Conservation (phyloP, 2,797 vertebrate genomes). For the Lacerta agilis region DNA sequence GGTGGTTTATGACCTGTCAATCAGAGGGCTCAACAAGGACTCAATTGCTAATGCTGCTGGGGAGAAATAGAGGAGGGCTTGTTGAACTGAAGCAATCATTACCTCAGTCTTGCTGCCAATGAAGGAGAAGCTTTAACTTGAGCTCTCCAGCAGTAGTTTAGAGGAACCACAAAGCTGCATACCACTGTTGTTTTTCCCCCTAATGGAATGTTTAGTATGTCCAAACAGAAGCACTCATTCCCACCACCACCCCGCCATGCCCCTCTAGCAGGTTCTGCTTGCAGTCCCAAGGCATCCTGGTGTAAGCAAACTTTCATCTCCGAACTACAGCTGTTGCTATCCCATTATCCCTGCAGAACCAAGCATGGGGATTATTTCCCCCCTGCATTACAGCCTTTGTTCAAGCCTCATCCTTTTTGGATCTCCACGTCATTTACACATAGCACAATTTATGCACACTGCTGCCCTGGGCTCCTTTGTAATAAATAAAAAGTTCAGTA, state of each 20-base stretch:
- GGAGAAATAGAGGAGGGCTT: slow-evolving; percentile 73
- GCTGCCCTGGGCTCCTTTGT: no score
- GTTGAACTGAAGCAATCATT: slow-evolving; percentile 1
- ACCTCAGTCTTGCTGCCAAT: slow-evolving; percentile 68
- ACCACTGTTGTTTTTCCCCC: slow-evolving; percentile 71
- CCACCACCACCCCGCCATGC: background rate
- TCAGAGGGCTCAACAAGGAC: slow-evolving; percentile 93
- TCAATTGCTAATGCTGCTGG: slow-evolving; percentile 64
- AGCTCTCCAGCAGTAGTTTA: slow-evolving; percentile 71
- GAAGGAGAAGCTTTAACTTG: slow-evolving; percentile 49
- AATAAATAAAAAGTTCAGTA: background rate
- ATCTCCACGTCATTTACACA: background rate
- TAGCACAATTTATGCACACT: background rate
- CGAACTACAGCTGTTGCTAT: slow-evolving; percentile 28
- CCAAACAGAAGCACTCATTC: slow-evolving; percentile 56
- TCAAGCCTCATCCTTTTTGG: slow-evolving; percentile 7
- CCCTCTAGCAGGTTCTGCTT: slow-evolving; percentile 53
- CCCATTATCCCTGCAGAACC: background rate
- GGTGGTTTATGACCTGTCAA: slow-evolving; percentile 96
- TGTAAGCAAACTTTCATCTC: background rate
- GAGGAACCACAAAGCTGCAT: slow-evolving; percentile 66
- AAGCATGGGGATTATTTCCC: background rate
- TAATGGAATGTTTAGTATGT: slow-evolving; percentile 67
- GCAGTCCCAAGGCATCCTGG: background rate
- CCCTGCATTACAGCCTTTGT: background rate